Conservation (phyloP, 2,797 vertebrate genomes). For the Lindbergichthys nudifrons region DNA sequence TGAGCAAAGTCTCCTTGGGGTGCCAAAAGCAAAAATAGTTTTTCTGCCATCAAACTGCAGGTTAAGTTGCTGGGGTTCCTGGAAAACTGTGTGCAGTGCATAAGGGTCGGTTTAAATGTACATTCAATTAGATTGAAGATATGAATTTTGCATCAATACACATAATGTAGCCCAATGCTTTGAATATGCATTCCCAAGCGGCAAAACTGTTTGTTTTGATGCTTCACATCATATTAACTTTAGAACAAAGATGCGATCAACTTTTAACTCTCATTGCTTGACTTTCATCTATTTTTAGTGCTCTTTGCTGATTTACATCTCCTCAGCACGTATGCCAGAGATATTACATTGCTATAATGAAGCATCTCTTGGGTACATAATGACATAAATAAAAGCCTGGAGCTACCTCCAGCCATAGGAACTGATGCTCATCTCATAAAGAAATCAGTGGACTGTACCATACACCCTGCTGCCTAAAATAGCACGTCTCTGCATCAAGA, state of each 20-base stretch:
- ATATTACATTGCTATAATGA: slow-evolving; percentile 11
- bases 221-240: slow-evolving; percentile 27
- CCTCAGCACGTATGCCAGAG: slow-evolving; percentile 9
- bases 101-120: not conserved
- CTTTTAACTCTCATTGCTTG: slow-evolving; percentile 39
- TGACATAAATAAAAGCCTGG: slow-evolving; percentile 53
- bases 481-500: slow-evolving; percentile 62
- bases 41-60: not conserved
- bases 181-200: not conserved
- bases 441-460: slow-evolving; percentile 56
- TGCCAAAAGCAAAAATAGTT: not conserved
- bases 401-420: slow-evolving; percentile 46
- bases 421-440: slow-evolving; percentile 55
- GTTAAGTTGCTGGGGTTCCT: not conserved
- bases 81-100: not conserved
- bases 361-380: slow-evolving; percentile 54
- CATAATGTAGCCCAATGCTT: not conserved
- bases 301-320: slow-evolving; percentile 33
- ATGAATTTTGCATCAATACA: not conserved
- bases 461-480: slow-evolving; percentile 72
- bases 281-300: slow-evolving; percentile 57
- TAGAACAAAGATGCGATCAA: slow-evolving; percentile 40
- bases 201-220: not conserved
- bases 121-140: too few relatives aligned
- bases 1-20: not conserved